Evolutionary conservation across 30 jellyfish, hydroid and myxozoan species (phyloP).

Genomic region (Aurelia sp.): DNA sequence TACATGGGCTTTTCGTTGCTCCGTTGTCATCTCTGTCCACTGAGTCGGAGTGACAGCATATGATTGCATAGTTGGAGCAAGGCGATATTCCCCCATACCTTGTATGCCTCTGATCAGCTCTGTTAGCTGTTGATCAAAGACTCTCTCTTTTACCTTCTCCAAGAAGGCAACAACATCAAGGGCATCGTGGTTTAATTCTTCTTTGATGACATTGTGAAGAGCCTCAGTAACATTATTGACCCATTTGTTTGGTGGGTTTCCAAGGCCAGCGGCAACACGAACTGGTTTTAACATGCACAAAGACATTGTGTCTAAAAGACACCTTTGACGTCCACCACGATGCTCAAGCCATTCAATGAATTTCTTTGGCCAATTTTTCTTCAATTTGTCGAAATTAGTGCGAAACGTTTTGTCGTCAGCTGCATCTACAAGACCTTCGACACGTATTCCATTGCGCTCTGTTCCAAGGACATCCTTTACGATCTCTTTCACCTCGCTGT

Average conservation of each 20-base stretch:
- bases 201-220: slow-evolving; percentile 25
- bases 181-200: slow-evolving; percentile 1
- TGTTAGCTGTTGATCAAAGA: slow-evolving; percentile 1
- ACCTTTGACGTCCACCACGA: slow-evolving; percentile 10
- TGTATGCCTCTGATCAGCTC: slow-evolving; percentile 17
- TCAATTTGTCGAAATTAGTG: not conserved
- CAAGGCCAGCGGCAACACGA: slow-evolving; percentile 46
- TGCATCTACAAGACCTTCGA: slow-evolving; percentile 26
- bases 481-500: not conserved
- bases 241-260: slow-evolving; percentile 58
- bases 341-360: slow-evolving; percentile 18
- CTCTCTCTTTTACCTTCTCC: slow-evolving; percentile 1
- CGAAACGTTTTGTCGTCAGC: slow-evolving; percentile 5
- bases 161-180: slow-evolving; percentile 13
- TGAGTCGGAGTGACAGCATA: too few species aligned
- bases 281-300: slow-evolving; percentile 35
- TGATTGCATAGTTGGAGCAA: not conserved
- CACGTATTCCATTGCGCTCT: slow-evolving; percentile 11
- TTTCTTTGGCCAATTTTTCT: not conserved
- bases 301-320: slow-evolving; percentile 3
- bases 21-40: too few species aligned
- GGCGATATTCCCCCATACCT: slow-evolving; percentile 49
- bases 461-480: slow-evolving; percentile 2
- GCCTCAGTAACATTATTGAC: slow-evolving; percentile 20
- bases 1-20: too few species aligned